Conservation (phyloP, 2,797 vertebrate genomes). For the Malurus leucopterus region DNA sequence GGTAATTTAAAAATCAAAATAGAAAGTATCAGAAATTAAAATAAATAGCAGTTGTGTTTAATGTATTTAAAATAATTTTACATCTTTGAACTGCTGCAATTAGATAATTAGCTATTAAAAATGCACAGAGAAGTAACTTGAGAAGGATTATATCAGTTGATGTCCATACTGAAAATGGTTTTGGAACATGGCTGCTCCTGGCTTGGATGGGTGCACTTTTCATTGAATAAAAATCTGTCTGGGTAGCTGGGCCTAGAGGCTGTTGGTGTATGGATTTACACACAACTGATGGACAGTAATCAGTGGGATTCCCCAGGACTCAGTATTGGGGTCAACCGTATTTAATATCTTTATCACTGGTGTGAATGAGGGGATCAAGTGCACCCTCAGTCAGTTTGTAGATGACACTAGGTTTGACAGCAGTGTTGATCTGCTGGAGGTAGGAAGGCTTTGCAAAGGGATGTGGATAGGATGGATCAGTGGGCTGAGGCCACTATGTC, state of each 20-base stretch:
- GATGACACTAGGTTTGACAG: background rate
- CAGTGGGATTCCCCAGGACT: background rate
- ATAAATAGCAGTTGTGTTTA: background rate
- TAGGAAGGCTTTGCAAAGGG: background rate
- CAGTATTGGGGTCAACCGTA: fast-evolving
- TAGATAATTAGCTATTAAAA: background rate
- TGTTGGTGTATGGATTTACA: background rate
- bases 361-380: background rate
- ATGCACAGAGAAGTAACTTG: background rate
- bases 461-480: background rate
- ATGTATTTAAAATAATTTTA: background rate
- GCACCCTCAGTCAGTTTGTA: background rate
- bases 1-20: background rate
- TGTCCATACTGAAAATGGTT: background rate
- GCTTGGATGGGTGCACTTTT: background rate
- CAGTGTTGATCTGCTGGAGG: background rate
- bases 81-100: background rate
- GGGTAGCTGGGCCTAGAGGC: too few species aligned
- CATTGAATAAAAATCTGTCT: background rate
- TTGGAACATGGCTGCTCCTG: background rate
- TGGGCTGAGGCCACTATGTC: too few species aligned
- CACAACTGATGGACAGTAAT: background rate
- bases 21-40: background rate
- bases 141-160: background rate
- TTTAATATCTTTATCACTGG: background rate